Evolutionary conservation across 2,888 invertebrate species (phyloP), one percentile per base, ranked within the genome.

Genomic region (Bombyx huttoni): DNA sequence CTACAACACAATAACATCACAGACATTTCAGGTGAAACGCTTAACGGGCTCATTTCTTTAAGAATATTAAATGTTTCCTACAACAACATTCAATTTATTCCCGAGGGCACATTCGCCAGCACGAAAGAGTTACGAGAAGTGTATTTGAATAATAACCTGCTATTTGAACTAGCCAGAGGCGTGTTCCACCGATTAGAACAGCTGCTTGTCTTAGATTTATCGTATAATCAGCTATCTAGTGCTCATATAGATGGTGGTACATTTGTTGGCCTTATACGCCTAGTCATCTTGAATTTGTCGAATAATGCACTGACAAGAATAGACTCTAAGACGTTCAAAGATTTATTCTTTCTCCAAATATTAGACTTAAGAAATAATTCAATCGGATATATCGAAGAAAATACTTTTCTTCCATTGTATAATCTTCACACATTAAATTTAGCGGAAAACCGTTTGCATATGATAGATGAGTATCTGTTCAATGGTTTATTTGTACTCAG

Each of bases 351-450:
- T 75, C 89, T 97, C 53, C 96, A 96, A 83, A 95, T 95, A 62
- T 90, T 97, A 65, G 94, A 95, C 82, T 90, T 97, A 77, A 91
- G 93, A 65, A 96, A 96, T 76, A 97, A 97, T 74, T 94, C 94
- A 13, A 95, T 97, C 60, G 94, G 94, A 46, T 94, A 94, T 67
- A 93, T 96, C 68, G 95, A 95, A 81, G 94, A 95, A 64, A 95
- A 95, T 69, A 94, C 96, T 51, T 97, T 98, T 71, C 84, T 94
- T 64, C 94, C 96, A 9, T 89, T 97, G 53, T 95, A 96, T 82
- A 96, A 97, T 83, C 89, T 98, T 62, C 96, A 96, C 79, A 96
- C 96, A 1, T 85, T 98, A 55, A 97, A 96, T 78, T 86, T 98
- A 65, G 95, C 96, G 47, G 94, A 96, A 80, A 98, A 98, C 79